These are phyloP conservation scores for Himalopsyche japonica DNA, from an alignment of 2,888 invertebrate genomes.

Conservation along the genomic window DNA sequence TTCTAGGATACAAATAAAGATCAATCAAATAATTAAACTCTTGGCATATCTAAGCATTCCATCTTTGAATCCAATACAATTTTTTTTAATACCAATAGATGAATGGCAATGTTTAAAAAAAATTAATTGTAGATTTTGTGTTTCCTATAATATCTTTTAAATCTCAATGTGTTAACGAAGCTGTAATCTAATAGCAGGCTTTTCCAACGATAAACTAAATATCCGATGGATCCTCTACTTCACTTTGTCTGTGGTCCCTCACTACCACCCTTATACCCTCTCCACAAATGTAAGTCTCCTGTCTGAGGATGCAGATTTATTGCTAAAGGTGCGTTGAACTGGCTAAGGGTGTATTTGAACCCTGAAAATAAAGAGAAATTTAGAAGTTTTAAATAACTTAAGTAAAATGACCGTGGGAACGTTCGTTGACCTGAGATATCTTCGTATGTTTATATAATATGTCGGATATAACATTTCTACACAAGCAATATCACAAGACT, in stretches of 20 bases:
- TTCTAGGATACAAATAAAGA: no score
- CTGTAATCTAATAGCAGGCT: neutral
- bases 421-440: neutral
- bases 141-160: neutral
- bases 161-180: neutral
- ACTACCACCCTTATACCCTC: neutral
- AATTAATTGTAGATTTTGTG: no score
- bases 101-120: no score
- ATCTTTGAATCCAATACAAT: no score
- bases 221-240: neutral
- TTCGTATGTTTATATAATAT: neutral
- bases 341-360: neutral
- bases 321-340: constrained; percentile 27
- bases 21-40: no score
- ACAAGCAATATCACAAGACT: no score
- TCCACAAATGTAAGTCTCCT: constrained; percentile 5
- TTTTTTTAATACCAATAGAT: no score
- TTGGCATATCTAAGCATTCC: no score
- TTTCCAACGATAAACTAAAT: neutral
- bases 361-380: neutral
- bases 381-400: neutral
- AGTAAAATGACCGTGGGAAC: neutral
- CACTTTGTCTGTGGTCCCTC: neutral
- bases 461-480: no score
- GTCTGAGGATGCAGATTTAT: constrained; percentile 24